Conservation (phyloP, 2,888 invertebrate species). For the Blastobasis lacticolella region DNA sequence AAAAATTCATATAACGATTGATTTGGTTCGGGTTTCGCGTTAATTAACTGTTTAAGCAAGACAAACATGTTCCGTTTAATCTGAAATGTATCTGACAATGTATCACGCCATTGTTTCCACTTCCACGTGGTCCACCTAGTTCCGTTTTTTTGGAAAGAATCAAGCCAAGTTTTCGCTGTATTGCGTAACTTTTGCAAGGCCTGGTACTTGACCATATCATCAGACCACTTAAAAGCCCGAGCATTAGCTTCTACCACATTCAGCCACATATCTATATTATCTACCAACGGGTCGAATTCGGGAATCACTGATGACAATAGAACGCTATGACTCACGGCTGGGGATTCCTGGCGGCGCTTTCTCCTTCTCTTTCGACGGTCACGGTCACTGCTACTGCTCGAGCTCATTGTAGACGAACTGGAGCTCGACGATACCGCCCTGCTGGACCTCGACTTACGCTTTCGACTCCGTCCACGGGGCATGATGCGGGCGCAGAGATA, state of each 20-base stretch:
- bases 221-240: conserved; percentile 22
- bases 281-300: conserved; percentile 15
- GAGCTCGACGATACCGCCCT: too few species aligned
- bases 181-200: conserved; percentile 20
- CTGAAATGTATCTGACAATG: conserved; percentile 17
- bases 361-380: background rate
- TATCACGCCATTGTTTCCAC: conserved; percentile 22
- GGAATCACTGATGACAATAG: conserved; percentile 15
- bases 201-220: conserved; percentile 16
- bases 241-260: conserved; percentile 20
- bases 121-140: conserved; percentile 21
- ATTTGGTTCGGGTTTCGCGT: conserved; percentile 5
- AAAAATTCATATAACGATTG: conserved; percentile 22
- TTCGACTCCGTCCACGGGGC: too few species aligned
- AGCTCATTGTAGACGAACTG: too few species aligned
- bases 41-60: conserved; percentile 13
- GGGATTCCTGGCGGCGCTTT: conserved; percentile 1
- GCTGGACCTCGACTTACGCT: too few species aligned
- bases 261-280: conserved; percentile 17
- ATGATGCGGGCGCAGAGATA: too few species aligned
- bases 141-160: conserved; percentile 18
- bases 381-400: too few species aligned
- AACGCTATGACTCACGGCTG: conserved; percentile 11
- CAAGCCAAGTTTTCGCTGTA: conserved; percentile 21
- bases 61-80: conserved; percentile 14